Evolutionary conservation across 2,113 vertebrate species (phyloP).

Genomic region (Chrysochloris asiatica): DNA sequence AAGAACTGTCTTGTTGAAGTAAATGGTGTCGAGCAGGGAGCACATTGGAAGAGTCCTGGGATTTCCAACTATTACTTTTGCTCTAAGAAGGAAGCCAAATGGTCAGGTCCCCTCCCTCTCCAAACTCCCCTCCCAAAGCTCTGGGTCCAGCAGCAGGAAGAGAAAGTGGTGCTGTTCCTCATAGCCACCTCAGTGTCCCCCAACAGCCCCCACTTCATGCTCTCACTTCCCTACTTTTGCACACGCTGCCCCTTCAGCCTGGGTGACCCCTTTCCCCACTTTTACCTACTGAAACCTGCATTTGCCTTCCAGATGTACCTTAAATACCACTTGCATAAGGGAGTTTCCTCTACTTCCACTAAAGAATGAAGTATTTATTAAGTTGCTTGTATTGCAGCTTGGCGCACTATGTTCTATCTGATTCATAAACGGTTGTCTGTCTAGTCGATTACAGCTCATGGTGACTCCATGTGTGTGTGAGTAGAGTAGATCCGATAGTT

Average conservation of each 20-base stretch:
- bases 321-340: no score
- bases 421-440: not conserved
- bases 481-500: not conserved
- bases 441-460: not conserved
- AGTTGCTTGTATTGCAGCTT: not conserved
- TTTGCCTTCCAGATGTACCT: not conserved
- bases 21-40: not conserved
- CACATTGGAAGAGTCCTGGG: not conserved
- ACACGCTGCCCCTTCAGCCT: not conserved
- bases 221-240: not conserved
- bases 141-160: not conserved
- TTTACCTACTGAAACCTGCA: no score
- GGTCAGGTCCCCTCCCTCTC: no score
- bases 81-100: not conserved
- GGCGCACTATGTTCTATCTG: not conserved
- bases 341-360: not conserved
- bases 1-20: conserved; percentile 34
- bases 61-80: not conserved
- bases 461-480: not conserved
- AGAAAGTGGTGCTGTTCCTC: not conserved
- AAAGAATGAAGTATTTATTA: not conserved
- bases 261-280: not conserved
- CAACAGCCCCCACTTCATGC: not conserved
- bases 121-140: not conserved
- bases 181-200: not conserved